Evolutionary conservation across 2,113 vertebrate species (phyloP).

Genomic region (Zosterops lateralis): DNA sequence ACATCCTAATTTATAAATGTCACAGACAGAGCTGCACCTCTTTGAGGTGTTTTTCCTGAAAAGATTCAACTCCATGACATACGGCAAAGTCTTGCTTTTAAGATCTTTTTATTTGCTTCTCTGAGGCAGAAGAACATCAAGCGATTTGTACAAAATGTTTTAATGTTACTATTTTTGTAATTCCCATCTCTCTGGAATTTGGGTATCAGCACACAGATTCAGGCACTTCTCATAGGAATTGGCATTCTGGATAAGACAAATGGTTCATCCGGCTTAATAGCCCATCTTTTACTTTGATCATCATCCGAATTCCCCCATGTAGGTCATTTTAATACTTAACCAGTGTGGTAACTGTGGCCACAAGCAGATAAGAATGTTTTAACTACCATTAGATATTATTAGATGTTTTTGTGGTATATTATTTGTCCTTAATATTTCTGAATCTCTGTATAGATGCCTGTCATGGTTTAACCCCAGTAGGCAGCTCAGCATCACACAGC

Average conservation of each 20-base stretch:
- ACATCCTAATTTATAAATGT: background rate
- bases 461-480: background rate
- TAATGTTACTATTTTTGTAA: constrained; percentile 3
- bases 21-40: background rate
- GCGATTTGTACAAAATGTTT: constrained; percentile 5
- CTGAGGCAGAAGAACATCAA: background rate
- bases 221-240: background rate
- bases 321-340: background rate
- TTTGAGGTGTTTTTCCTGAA: background rate
- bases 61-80: background rate
- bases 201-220: background rate
- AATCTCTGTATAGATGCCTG: background rate
- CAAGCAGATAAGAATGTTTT: background rate
- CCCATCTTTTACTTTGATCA: background rate
- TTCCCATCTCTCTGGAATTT: background rate
- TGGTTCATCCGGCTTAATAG: background rate
- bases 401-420: background rate
- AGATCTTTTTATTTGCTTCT: background rate
- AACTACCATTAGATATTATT: background rate
- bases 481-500: background rate
- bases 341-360: background rate
- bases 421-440: background rate
- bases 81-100: background rate
- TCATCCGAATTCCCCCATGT: background rate
- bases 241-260: background rate